phyloP scores from a whole-genome alignment of 2,113 vertebrate genomes.

The Dinomys branickii region DNA sequence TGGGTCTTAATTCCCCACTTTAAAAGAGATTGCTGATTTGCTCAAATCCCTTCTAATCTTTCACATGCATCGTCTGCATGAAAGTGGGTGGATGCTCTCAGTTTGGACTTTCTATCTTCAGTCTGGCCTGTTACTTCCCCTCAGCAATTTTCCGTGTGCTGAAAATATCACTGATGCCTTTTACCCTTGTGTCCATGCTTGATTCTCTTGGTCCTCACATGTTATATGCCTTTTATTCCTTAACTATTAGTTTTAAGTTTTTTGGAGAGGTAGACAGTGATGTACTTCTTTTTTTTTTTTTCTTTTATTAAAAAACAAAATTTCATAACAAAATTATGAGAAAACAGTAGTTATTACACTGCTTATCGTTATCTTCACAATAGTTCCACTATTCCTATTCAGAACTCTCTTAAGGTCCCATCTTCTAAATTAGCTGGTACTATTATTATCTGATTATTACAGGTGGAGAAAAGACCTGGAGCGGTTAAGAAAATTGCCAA shows the following conservation, averaged over 20 bases:
- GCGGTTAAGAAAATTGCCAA: neutral
- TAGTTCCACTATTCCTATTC: neutral
- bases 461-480: neutral
- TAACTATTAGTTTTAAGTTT: neutral
- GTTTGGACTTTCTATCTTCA: neutral
- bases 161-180: neutral
- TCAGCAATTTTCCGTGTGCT: neutral
- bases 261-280: neutral
- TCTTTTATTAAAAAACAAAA: neutral
- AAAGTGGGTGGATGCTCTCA: neutral
- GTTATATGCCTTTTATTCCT: neutral
- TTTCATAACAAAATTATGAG: neutral
- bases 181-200: neutral
- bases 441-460: constrained; percentile 19
- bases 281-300: neutral
- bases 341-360: neutral
- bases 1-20: neutral
- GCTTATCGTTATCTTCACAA: neutral
- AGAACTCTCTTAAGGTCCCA: neutral
- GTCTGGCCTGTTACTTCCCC: neutral
- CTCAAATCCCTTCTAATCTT: neutral
- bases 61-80: neutral
- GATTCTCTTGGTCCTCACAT: neutral
- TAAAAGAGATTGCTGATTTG: neutral
- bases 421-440: neutral